Evolutionary conservation across 2,113 vertebrate genomes (phyloP).

Genomic region (Xenus cinereus): DNA sequence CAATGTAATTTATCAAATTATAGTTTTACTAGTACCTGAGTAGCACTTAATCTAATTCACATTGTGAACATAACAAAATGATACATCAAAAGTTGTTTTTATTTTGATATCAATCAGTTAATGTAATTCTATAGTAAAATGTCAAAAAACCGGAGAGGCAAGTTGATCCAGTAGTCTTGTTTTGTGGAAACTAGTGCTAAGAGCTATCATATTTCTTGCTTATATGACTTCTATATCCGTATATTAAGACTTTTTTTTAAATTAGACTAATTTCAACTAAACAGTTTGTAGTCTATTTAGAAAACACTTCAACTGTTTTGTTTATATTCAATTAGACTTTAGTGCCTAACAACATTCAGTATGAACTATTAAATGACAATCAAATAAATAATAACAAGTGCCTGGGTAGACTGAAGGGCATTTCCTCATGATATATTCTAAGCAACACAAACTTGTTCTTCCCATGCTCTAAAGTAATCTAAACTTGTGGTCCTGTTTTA

Average conservation of each 20-base stretch:
- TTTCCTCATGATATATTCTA: neutral
- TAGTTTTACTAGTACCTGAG: neutral
- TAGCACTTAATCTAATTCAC: neutral
- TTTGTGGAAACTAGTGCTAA: neutral
- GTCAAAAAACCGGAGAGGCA: neutral
- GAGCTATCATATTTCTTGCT: neutral
- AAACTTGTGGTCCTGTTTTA: neutral
- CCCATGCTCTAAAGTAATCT: neutral
- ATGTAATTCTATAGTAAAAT: neutral
- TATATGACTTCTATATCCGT: neutral
- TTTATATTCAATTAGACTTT: neutral
- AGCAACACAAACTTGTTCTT: neutral
- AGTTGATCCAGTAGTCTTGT: neutral
- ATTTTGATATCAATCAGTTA: constrained; percentile 16
- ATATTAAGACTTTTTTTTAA: neutral
- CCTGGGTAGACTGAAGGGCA: neutral
- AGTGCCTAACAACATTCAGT: neutral
- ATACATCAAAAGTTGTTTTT: neutral
- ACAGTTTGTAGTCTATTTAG: neutral
- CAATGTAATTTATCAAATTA: neutral
- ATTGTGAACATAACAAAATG: neutral
- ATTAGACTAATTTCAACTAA: neutral
- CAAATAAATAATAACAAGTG: neutral
- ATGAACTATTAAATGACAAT: neutral
- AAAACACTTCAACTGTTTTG: neutral